Evolutionary conservation across 2,797 vertebrate species (phyloP).

Genomic region (Arremon brunneinucha): DNA sequence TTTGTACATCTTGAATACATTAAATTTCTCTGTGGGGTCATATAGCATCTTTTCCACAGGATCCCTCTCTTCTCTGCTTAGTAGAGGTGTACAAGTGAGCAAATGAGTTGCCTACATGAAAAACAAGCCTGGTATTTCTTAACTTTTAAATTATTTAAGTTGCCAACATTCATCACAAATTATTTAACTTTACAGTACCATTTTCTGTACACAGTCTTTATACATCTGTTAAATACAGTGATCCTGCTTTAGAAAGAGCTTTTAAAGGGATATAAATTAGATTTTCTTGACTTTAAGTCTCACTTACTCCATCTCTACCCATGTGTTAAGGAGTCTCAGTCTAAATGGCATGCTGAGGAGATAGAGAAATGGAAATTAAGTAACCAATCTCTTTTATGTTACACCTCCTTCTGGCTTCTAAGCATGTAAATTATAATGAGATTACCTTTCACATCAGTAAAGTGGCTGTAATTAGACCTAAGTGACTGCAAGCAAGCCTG

Average conservation of each 20-base stretch:
- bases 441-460: background rate
- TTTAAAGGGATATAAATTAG: background rate
- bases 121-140: background rate
- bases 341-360: background rate
- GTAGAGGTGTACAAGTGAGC: background rate
- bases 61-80: background rate
- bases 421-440: background rate
- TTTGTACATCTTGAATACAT: background rate
- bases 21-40: background rate
- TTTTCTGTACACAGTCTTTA: background rate
- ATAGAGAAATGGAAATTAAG: background rate
- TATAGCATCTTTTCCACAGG: background rate
- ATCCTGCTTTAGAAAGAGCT: background rate
- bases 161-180: background rate
- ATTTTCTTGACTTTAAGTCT: background rate
- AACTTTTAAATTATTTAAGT: background rate
- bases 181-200: background rate
- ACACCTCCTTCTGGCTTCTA: background rate
- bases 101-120: background rate
- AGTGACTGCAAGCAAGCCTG: background rate
- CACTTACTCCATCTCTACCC: background rate
- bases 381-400: background rate
- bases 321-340: background rate
- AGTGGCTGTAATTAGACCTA: constrained; percentile 16
- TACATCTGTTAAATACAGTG: background rate